Evolutionary conservation across 1,140 invertebrate species (phyloP), one percentile per base, ranked within the genome.

Genomic region (Camponotus vicinus): DNA sequence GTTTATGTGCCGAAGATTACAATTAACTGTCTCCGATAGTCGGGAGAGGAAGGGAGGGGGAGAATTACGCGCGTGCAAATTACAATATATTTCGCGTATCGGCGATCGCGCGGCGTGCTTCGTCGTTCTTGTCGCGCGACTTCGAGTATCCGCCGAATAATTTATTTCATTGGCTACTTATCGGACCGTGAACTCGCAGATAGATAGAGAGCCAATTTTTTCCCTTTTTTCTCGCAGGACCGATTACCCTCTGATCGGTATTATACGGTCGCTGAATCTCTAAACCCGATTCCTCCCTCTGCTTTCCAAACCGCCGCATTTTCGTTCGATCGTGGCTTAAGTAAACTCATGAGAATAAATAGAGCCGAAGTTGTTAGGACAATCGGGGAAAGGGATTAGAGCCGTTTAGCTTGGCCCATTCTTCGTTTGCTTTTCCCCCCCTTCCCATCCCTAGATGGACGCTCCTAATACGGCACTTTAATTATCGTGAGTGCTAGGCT

Each of bases 401-500:
- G 55, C 45, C 77, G 78, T 90, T 88, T 86, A 83, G 88, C 61
- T 52, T 57, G 8, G 42, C 18, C 59, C 59, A 52, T 80, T 89
- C 52, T 1, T 18, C 32, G 3, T 34, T 64, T 52, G 57, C 42
- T 15, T 34, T n/a, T 21, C 27, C 34, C 27, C 34, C n/a, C 18
- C 7, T 18, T 21, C 21, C 18, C 4, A 1, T 3, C 61, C 49
- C 45, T 7, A 18, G 57, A 63, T 15, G 86, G 75, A 82, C 64
- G 52, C 59, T 73, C 76, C 88, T 83, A 88, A 91, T 91, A 86
- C 82, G 82, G 88, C 71, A 91, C 77, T 93, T 93, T 92, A 93
- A 93, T 92, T 92, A 93, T 93, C 90, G 91, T 52, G 85, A 92
- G 89, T 90, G 87, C 89, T 84, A 64, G 83, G 52, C 42, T 63